Evolutionary conservation across 2,113 vertebrate species (phyloP).

Genomic region (Zosterops pallidus): DNA sequence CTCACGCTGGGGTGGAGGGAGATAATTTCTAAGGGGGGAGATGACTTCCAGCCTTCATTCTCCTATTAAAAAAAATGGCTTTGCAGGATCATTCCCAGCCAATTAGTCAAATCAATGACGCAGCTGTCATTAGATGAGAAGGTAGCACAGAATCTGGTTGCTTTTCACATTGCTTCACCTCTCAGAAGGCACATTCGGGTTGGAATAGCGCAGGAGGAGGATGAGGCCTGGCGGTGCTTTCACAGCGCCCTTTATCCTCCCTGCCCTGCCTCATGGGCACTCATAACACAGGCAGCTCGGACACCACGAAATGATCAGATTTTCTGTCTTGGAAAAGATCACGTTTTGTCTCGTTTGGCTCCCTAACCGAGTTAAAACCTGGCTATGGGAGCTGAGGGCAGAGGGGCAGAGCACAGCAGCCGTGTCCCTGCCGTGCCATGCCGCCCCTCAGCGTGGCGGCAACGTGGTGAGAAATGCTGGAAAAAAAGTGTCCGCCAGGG

Average conservation of each 20-base stretch:
- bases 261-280: rapidly evolving
- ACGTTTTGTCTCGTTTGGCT: background rate
- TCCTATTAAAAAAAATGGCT: background rate
- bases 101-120: background rate
- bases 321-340: background rate
- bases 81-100: background rate
- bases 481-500: background rate
- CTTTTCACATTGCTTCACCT: background rate
- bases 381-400: background rate
- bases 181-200: background rate
- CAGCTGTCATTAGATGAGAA: background rate
- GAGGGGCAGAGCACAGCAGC: rapidly evolving
- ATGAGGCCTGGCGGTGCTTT: background rate
- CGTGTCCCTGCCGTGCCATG: background rate
- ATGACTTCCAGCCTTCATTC: background rate
- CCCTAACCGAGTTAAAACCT: background rate
- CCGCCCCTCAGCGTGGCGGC: rapidly evolving
- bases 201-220: no score
- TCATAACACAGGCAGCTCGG: rapidly evolving
- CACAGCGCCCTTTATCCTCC: rapidly evolving
- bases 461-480: rapidly evolving
- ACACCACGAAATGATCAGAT: no score
- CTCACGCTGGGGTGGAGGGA: background rate
- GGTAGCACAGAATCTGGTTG: background rate
- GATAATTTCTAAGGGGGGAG: background rate